Evolutionary conservation across 2,113 vertebrate species (phyloP), one percentile per base, ranked within the genome.

Genomic region (Ia io): DNA sequence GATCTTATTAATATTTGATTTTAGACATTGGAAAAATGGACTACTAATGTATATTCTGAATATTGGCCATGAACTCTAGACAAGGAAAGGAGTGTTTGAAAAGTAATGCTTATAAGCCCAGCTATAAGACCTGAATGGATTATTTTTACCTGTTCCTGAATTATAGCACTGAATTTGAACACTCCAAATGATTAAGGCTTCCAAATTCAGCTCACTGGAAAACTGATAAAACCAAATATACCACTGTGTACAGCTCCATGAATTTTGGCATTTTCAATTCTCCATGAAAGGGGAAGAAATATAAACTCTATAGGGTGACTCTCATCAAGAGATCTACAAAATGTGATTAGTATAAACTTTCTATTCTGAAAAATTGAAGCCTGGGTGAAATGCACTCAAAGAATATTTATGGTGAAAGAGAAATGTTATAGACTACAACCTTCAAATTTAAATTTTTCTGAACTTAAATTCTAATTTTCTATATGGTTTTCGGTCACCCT

Each of bases 111-210:
- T 42, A 5, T n/a, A 37, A 67, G 53, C 59, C 53, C 44, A 85
- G 28, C 32, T 90, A 10, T 53, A 89, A 83, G 14, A 59, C 13
- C 25, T 84, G 35, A 20, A 20, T 53, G 35, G 76, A 85, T 95
- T 78, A 79, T 94, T 86, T 95, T 84, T 44, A 35, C 61, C 71
- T 37, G 23, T 88, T 90, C 20, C 69, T 94, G 76, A 83, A 65
- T 78, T 44, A 83, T 9, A 90, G 11, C 23, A 40, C 2, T 83
- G 63, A 67, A 88, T 87, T 47, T 71, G 76, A 87, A 83, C 44
- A 86, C 42, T 92, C 71, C 61, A 67, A 9, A 67, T 78, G 49
- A 77, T 51, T 56, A 37, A 83, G 35, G 53, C 82, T 22, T 51
- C 44, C 28, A 73, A 42, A 74, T 30, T 17, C 70, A 90, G 70